Conservation (phyloP, 2,888 invertebrate genomes). For the Acanthosoma haemorrhoidale region DNA sequence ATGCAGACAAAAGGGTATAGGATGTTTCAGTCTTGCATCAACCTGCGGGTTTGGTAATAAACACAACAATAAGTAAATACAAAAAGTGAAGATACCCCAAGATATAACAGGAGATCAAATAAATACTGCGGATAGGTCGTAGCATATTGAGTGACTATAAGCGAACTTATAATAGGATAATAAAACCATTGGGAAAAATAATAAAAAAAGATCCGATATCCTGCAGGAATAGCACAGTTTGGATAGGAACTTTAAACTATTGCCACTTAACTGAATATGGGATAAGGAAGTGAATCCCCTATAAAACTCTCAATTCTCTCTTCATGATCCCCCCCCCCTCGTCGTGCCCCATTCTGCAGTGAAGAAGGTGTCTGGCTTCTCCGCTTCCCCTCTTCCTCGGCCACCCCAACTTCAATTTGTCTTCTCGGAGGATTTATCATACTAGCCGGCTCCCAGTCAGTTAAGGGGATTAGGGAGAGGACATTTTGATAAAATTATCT, state of each 20-base stretch:
- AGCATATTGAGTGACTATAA: not conserved
- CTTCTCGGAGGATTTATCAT: slow-evolving; percentile 22
- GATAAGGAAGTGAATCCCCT: not conserved
- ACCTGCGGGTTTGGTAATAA: too few relatives aligned
- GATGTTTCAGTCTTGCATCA: too few relatives aligned
- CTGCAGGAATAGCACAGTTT: not conserved
- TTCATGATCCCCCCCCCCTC: not conserved
- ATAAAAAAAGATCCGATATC: not conserved
- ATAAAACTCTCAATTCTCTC: not conserved
- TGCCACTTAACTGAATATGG: slow-evolving; percentile 1
- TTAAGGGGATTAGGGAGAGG: slow-evolving; percentile 20
- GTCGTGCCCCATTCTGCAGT: too few relatives aligned
- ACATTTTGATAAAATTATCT: slow-evolving; percentile 36
- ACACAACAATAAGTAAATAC: too few relatives aligned
- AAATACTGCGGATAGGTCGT: too few relatives aligned
- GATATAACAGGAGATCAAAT: too few relatives aligned
- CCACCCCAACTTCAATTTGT: slow-evolving; percentile 21
- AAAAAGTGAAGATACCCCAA: too few relatives aligned
- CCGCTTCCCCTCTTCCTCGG: not conserved
- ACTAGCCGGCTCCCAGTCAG: slow-evolving; percentile 7
- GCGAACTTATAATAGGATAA: not conserved
- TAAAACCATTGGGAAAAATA: not conserved
- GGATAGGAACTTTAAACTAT: slow-evolving; percentile 3
- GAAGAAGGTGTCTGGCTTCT: too few relatives aligned
- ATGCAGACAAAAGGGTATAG: too few relatives aligned